A percentile compares a stretch with the other conserved stretches of the same genome.
Evolutionary conservation across 1,140 invertebrate species (phyloP).

Genomic region (Brachionus asplanchnoidis): DNA sequence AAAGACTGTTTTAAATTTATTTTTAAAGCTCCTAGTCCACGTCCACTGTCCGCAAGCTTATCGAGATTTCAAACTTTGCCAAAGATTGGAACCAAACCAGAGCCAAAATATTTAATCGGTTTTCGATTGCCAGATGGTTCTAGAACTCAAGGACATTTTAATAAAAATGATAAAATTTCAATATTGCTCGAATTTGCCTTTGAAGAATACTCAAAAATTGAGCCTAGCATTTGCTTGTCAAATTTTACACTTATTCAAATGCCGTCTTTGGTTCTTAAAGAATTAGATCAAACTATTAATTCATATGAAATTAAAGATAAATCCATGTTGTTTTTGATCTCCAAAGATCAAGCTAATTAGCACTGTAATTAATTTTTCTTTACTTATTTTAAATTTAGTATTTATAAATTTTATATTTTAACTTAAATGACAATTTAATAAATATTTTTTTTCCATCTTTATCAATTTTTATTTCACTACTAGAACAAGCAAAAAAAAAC

Average conservation of each 20-base stretch:
- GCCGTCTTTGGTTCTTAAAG: not conserved
- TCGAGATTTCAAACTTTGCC: not conserved
- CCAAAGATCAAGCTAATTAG: not conserved
- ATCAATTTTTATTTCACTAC: not conserved
- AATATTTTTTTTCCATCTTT: not conserved
- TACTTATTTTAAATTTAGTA: not conserved
- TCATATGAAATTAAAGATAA: not conserved
- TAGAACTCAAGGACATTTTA: not conserved
- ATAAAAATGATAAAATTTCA: not conserved
- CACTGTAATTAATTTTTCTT: not conserved
- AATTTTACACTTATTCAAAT: not conserved
- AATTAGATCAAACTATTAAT: not conserved
- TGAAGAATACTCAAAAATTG: not conserved
- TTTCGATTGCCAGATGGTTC: constrained; percentile 15
- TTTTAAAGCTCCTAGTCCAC: not conserved
- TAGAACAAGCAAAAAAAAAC: not conserved
- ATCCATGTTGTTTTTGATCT: constrained; percentile 7
- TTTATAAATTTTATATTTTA: not conserved
- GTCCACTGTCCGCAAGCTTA: not conserved
- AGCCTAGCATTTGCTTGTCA: not conserved
- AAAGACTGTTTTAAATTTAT: not conserved
- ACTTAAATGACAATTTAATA: not conserved
- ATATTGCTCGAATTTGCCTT: not conserved
- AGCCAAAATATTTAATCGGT: not conserved
- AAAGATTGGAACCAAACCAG: not conserved